Percentiles rank a stretch among this genome's conserved stretches.
phyloP scores from a whole-genome alignment of 2,888 invertebrate genomes.

The Cenopis cana region DNA sequence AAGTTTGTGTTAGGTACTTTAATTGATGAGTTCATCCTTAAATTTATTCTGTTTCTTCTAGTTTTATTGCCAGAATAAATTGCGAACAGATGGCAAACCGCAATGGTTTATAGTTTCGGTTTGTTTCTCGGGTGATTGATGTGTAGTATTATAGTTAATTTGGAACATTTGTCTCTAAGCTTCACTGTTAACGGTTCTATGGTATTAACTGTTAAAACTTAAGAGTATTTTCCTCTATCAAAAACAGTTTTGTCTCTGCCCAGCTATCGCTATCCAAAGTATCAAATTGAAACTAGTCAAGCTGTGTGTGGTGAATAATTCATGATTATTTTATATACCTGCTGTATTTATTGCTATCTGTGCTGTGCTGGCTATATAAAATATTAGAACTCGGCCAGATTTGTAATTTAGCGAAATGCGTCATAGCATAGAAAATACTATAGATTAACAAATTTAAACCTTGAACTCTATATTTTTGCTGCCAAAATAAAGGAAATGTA shows the following conservation, averaged over 20 bases:
- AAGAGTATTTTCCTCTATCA: not conserved
- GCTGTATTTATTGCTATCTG: not conserved
- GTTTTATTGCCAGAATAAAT: conserved; percentile 38
- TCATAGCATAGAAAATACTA: conserved; percentile 27
- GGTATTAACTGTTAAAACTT: conserved; percentile 21
- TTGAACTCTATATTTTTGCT: conserved; percentile 32
- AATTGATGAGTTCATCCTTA: conserved; percentile 41
- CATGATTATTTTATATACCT: conserved; percentile 3
- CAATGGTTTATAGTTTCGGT: conserved; percentile 35
- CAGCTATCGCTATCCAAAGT: not conserved
- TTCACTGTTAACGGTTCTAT: conserved; percentile 27
- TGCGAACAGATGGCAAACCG: conserved; percentile 38
- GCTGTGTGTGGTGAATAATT: not conserved
- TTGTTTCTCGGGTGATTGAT: conserved; percentile 34
- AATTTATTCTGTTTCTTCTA: conserved; percentile 36
- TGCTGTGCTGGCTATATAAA: not conserved
- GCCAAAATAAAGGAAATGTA: conserved; percentile 39
- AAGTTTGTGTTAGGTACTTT: conserved; percentile 21
- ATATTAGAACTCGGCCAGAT: not conserved
- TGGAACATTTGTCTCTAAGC: conserved; percentile 31
- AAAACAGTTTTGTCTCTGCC: not conserved
- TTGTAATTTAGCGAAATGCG: conserved; percentile 28
- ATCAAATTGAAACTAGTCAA: not conserved
- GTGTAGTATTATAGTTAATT: conserved; percentile 23
- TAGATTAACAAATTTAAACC: conserved; percentile 17